A percentile compares a stretch with the other conserved stretches of the same genome.
Evolutionary conservation across 2,888 invertebrate genomes (phyloP).

Genomic region (Erebia ligea): DNA sequence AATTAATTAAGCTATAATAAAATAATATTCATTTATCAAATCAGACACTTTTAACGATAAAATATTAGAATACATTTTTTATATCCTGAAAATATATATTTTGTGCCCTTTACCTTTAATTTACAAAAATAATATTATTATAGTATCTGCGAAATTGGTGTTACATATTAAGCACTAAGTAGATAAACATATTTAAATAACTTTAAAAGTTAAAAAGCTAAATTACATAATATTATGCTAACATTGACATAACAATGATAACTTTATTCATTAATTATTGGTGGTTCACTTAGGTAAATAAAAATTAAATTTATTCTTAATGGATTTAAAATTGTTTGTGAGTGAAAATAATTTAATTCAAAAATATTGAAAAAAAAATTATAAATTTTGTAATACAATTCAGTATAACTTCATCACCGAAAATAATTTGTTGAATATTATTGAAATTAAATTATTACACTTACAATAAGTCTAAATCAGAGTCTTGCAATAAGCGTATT

Average conservation of each 20-base stretch:
- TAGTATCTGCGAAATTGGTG: conserved; percentile 32
- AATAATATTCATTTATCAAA: not conserved
- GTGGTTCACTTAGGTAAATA: not conserved
- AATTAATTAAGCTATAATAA: not conserved
- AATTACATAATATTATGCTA: not conserved
- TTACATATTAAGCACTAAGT: conserved; percentile 33
- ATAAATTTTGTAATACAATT: not conserved
- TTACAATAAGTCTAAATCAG: conserved; percentile 13
- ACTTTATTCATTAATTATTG: not conserved
- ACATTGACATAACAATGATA: not conserved
- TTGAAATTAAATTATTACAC: not conserved
- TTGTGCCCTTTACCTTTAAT: conserved; percentile 47
- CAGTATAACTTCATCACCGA: not conserved
- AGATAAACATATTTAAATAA: not conserved
- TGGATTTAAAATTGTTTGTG: not conserved
- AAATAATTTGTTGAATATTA: not conserved
- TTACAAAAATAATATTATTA: conserved; percentile 37
- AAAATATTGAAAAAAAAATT: not conserved
- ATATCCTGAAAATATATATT: conserved; percentile 33
- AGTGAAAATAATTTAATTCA: not conserved
- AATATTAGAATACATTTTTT: conserved; percentile 3
- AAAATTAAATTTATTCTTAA: not conserved
- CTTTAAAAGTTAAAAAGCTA: not conserved
- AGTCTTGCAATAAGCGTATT: conserved; percentile 30
- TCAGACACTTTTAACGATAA: not conserved